Evolutionary conservation across 2,113 vertebrate species (phyloP), one percentile per base, ranked within the genome.

Genomic region (Labrus mixtus): DNA sequence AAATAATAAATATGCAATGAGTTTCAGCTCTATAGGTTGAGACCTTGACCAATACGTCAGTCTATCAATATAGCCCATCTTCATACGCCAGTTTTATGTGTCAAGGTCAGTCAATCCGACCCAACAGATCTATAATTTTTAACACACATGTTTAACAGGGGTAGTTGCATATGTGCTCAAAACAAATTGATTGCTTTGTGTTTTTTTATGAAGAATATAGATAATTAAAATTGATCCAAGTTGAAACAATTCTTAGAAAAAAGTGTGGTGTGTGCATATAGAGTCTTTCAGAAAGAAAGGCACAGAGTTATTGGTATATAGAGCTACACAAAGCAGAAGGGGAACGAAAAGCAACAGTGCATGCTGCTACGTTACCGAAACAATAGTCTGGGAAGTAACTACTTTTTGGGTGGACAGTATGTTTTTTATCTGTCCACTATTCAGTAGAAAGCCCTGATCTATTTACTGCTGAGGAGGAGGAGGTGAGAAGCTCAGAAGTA

Each of bases 271-370:
- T 39, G 8, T 22, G n/a, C 48, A 29, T 23, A 67, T 45, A 37
- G 41, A 12, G 51, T 59, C 33, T 73, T 66, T 78, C 58, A 68
- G 63, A 68, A 76, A 15, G 45, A 81, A 51, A 70, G 70, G 65
- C 70, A 78, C 25, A 15, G 16, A 87, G 70, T n/a, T n/a, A n/a
- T n/a, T n/a, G n/a, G n/a, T n/a, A n/a, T n/a, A n/a, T n/a, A n/a
- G n/a, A n/a, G n/a, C n/a, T n/a, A n/a, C n/a, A n/a, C n/a, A n/a
- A n/a, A n/a, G 29, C 29, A 3, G 29, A 33, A 33, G 29, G 29
- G 29, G 29, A 33, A 33, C 29, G 6, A 33, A 33, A 33, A 33
- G 29, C 29, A 3, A 33, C 3, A 6, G 29, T 3, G 29, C 4
- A 33, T 6, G 29, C 6, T 33, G 29, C 3, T 33, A 25, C 25